Evolutionary conservation across 2,113 vertebrate genomes (phyloP).

Genomic region (Onychostoma macrolepis): DNA sequence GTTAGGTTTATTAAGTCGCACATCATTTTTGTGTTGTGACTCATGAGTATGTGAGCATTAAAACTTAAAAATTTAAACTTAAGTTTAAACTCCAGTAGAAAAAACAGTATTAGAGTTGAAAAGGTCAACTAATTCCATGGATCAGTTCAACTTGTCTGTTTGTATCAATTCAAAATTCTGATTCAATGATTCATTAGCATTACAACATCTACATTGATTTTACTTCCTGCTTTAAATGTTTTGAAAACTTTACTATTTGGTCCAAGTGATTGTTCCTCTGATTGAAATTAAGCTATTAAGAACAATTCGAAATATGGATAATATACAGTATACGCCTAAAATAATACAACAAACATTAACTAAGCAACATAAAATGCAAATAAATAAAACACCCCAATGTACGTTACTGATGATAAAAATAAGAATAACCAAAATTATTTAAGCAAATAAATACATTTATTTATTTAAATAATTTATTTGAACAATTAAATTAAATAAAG

Average conservation of each 20-base stretch:
- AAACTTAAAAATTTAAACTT: background rate
- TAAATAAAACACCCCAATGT: background rate
- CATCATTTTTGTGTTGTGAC: background rate
- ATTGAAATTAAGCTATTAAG: background rate
- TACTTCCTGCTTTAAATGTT: background rate
- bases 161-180: background rate
- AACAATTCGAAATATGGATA: background rate
- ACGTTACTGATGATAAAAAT: background rate
- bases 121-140: background rate
- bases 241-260: background rate
- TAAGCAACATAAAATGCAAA: background rate
- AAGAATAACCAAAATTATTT: background rate
- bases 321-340: background rate
- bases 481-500: too few species aligned
- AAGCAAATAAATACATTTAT: too few species aligned
- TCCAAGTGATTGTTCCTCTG: background rate
- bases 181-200: background rate
- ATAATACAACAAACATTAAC: background rate
- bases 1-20: too few species aligned
- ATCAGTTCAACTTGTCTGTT: background rate
- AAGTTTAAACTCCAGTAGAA: background rate
- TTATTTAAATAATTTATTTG: too few species aligned
- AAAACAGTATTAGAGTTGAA: background rate
- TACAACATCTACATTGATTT: background rate
- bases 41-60: background rate